Base-by-base conservation (phyloP, 2,113 vertebrate species). In the Chlorodrepanis virens region DNA sequence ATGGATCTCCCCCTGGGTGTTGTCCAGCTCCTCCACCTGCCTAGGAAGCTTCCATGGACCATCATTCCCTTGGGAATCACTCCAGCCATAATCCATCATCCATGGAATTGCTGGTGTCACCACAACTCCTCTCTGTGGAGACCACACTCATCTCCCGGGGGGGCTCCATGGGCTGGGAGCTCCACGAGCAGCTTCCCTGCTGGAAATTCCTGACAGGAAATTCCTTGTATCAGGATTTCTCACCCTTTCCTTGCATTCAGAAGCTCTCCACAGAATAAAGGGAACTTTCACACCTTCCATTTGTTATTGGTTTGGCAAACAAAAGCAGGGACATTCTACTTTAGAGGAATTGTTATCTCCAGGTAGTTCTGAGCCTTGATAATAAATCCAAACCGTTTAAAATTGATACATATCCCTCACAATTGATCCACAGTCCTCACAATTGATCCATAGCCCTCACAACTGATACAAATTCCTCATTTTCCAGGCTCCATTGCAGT, bases 121-220 rank as follows among this genome's bases (percentile, higher is more conserved):
- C 50, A 29, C 15, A 53, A 0, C 6, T 44, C 49, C 61, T 75
- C 35, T 6, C 37, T 18, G 33, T 20, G 67, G 24, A 19, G 20
- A 33, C 39, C 42, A 5, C 19, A 1, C 9, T 9, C 40, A 0
- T 31, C 27, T 31, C 21, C 11, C 1, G 0, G 14, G 57, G 2
- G 21, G 21, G 20, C 50, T 64, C 22, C 17, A 3, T 0, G 2
- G 29, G 35, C 69, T 40, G 79, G 3, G 5, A n/a, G 21, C 56
- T 23, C 31, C 49, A 4, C 8, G 8, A 54, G 61, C 24, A 12
- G 29, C 60, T 82, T 44, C 59, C 31, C 56, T 3, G 13, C 5
- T 42, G 39, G 27, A 10, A 59, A 27, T 21, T 74, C 31, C 2
- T 15, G 39, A 2, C 0, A 19, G 56, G 20, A 74, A 63, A 39